Conservation (phyloP, 2,113 vertebrate species). For the Pelusios castaneus region DNA sequence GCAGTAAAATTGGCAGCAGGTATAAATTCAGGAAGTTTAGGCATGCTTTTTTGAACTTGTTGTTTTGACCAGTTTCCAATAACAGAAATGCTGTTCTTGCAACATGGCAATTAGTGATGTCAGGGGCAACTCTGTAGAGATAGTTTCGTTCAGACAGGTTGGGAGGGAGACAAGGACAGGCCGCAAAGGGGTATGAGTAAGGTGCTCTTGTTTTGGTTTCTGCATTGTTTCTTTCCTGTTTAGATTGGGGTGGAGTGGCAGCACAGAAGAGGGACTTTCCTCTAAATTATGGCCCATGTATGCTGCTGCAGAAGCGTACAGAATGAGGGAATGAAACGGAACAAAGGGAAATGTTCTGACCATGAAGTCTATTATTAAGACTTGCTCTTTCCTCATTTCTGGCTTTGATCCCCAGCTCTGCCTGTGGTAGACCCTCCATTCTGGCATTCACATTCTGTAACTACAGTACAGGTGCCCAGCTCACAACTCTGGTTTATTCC, state of each 20-base stretch:
- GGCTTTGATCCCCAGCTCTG: neutral
- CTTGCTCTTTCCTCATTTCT: neutral
- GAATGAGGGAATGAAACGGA: neutral
- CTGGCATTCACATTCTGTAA: neutral
- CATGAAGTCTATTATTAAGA: neutral
- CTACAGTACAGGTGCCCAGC: too few species aligned
- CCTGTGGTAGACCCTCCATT: neutral
- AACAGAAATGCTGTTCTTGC: conserved; percentile 21
- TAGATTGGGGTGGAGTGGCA: neutral
- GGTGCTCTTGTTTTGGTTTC: neutral
- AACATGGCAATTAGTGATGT: conserved; percentile 4
- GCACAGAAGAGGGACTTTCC: neutral
- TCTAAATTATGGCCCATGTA: too few species aligned
- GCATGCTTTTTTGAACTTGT: neutral
- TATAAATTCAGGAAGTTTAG: conserved; percentile 8
- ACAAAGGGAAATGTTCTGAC: neutral
- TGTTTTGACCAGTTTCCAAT: conserved; percentile 20
- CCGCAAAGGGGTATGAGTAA: neutral
- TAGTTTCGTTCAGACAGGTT: neutral
- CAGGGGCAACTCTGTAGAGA: neutral
- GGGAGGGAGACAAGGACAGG: neutral
- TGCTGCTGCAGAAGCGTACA: too few species aligned
- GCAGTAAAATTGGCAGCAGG: conserved; percentile 42
- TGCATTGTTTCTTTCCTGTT: neutral
- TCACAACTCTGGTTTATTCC: too few species aligned